A percentile compares a stretch with the other conserved stretches of the same genome.
These are phyloP conservation scores for Julus scandinavius DNA, from an alignment of 2,888 invertebrate genomes.

Conservation along the genomic window DNA sequence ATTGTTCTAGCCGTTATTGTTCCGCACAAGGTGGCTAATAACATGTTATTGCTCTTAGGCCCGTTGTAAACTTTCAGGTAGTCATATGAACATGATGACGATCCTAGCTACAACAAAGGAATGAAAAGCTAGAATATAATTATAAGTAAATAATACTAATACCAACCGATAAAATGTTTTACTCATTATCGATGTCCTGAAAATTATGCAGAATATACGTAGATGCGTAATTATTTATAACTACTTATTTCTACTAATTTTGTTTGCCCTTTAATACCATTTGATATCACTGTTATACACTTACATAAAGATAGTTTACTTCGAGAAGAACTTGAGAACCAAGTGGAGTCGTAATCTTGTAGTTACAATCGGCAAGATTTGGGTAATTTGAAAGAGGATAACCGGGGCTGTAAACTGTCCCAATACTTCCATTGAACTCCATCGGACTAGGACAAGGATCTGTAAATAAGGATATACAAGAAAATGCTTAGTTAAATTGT, in stretches of 20 bases:
- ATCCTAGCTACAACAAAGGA: background rate
- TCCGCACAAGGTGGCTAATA: background rate
- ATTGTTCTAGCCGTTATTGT: background rate
- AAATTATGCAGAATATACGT: too few relatives aligned
- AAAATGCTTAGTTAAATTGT: too few relatives aligned
- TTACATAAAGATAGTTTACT: background rate
- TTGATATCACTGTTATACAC: background rate
- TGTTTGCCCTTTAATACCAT: too few relatives aligned
- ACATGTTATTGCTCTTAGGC: background rate
- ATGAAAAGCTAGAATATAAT: background rate
- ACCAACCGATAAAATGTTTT: background rate
- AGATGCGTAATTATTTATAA: too few relatives aligned
- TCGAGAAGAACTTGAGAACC: background rate
- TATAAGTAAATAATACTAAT: background rate
- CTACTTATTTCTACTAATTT: too few relatives aligned
- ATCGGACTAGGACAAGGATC: background rate
- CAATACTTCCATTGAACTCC: background rate
- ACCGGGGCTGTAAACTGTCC: background rate
- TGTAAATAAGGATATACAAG: background rate
- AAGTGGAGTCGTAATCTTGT: background rate
- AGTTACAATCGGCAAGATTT: background rate
- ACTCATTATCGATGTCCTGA: too few relatives aligned
- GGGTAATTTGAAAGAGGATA: background rate
- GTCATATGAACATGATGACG: background rate
- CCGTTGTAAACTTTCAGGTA: background rate